Evolutionary conservation across 2,888 invertebrate genomes (phyloP), one percentile per base, ranked within the genome.

Genomic region (Mantis religiosa): DNA sequence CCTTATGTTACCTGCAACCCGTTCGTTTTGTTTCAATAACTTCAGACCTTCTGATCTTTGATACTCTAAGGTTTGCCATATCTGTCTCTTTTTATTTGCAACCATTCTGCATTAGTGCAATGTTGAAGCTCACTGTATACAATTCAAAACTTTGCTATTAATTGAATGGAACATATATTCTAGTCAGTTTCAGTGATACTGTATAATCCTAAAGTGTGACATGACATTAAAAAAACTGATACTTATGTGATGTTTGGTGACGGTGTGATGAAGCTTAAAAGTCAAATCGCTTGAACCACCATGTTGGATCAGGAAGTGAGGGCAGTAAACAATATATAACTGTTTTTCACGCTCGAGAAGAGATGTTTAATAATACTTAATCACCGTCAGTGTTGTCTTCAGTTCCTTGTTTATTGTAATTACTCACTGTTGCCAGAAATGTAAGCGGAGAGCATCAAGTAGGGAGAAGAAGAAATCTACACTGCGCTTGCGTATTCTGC

Each of bases 401-500:
- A 86, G 86, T 86, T 86, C 86, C 86, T 86, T 81, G 86, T 86
- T 86, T 71, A 86, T 86, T 81, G 86, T 86, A 86, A 86, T 71
- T 86, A 86, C 15, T 86, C 86, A 86, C 81, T 86, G 86, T 86
- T 86, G 28, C 71, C 25, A 71, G 54, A 71, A 71, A 71, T 71
- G 54, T 71, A 71, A 71, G 54, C 25, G 54, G 20, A 71, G 54
- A 8, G 54, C 54, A 71, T 71, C 20, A 71, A 25, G 54, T 4
- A 71, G 54, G 25, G 25, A 25, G 25, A 71, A 54, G 34, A 41
- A 41, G 41, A 41, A 12, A 41, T 71, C 54, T 20, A 71, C 54
- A 71, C 54, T 25, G 54, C 54, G 54, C 81, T 71, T 86, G 86
- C 86, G 86, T 25, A 81, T 28, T 86, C 25, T 86, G 71, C 71